These are phyloP conservation scores for Coracias cyanogaster DNA, from an alignment of 2,797 vertebrate genomes.

Conservation along the genomic window DNA sequence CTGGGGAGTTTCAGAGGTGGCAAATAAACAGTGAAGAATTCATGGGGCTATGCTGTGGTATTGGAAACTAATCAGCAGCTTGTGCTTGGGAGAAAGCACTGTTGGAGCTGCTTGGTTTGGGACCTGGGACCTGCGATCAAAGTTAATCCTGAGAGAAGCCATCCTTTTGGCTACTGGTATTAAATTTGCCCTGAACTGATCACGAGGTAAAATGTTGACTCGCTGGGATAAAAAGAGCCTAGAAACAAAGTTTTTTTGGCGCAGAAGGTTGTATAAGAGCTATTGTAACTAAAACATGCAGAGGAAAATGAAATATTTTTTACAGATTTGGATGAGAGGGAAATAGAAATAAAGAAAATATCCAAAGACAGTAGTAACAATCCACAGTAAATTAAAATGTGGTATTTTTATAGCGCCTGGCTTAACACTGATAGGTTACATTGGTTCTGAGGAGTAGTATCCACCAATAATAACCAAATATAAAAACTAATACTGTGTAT, in stretches of 20 bases:
- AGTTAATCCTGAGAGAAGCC: background rate
- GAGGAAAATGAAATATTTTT: background rate
- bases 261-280: background rate
- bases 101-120: background rate
- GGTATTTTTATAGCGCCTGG: background rate
- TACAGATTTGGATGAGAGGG: background rate
- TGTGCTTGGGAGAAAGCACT: background rate
- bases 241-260: background rate
- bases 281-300: background rate
- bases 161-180: background rate
- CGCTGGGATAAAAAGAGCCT: background rate
- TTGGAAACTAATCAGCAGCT: background rate
- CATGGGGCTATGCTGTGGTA: background rate
- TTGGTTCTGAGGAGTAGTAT: background rate
- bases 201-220: background rate
- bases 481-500: background rate
- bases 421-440: background rate
- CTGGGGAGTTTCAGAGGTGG: background rate
- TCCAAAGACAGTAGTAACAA: background rate
- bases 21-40: background rate
- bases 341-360: background rate
- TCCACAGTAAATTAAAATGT: background rate
- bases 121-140: background rate
- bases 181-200: background rate
- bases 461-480: background rate